Base-by-base conservation (phyloP, 1,140 invertebrate species). In the Venustaconcha ellipsiformis region DNA sequence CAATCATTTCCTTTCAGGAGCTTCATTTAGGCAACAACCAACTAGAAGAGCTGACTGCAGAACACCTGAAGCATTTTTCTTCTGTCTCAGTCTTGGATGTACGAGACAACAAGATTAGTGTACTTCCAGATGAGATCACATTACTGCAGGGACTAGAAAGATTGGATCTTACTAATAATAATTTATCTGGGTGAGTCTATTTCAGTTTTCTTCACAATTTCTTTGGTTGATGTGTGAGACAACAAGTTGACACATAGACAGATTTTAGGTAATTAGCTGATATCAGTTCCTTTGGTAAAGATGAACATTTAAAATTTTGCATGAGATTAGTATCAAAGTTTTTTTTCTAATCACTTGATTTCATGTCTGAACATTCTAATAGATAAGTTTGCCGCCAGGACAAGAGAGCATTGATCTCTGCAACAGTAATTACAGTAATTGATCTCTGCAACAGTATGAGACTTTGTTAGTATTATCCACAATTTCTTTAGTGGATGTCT, bases 151-250 rank as follows among this genome's bases (percentile, higher is more conserved):
- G 93, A 83, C 88, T 97, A 57, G 94, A 95, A 83, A 92, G 95
- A 78, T 91, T 97, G 48, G 95, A 97, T 90, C 83, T 97, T 37
- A 94, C 94, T 3, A 95, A 96, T 87, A 97, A 97, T 87, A 92
- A 93, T 83, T 88, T 96, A 76, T 92, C 93, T 79, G 92, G 91
- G 95, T 95, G 90, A 90, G 92, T 79, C 20, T 23, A 64, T 48
- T 69, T 30, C 67, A 48, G 37, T 48, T 48, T 48, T 17, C 30
- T 20, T 8, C 17, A 66, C n/a, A 66, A 30, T n/a, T 8, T 20
- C 18, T 66, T 66, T 20, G 17, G 59, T 18, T 62, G 59, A n/a
- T n/a, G 37, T 48, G 37, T 48, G 37, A 48, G 37, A 48, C 1
- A 1, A 48, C 37, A 48, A 48, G 37, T 48, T 48, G 37, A 48